Base-by-base conservation (phyloP, 37 sponge, comb jelly and placozoan species). In the Ianthella basta region DNA sequence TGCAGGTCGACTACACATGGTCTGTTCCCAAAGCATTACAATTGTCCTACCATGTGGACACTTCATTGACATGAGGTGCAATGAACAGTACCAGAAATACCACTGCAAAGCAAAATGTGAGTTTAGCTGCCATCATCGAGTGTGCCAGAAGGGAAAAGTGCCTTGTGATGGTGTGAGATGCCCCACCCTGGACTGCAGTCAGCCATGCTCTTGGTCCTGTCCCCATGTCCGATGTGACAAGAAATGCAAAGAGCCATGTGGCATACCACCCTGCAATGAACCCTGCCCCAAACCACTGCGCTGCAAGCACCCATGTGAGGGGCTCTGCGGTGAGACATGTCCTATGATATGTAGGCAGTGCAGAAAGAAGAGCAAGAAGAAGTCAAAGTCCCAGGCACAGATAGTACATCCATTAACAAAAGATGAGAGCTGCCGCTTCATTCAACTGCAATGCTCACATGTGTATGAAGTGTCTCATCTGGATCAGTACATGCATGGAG, bases 251-350 rank as follows among this genome's bases (percentile, higher is more conserved):
- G 95, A 89, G 35, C 56, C 39, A 0, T 94, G 95, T 80, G 82
- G 86, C 23, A 37, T 80, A 54, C 89, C 86, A 18, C 61, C 56
- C 1, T 94, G 95, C 56, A 68, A 89, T 79, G 35, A 91, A 20
- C 82, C 55, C 24, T 94, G 95, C 72, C 44, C 25, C 0, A 87
- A 89, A 35, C 38, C 55, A 19, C 67, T 89, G 37, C 1, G 30
- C 15, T 94, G 95, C 91, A 86, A 83, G 50, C 95, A 94, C 77
- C 72, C 25, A 19, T 94, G 95, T 74, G 50, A 44, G 72, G 90
- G 90, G 21, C 40, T 94, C 23, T 94, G 94, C 86, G 94, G 94
- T 40, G 94, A 94, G 63, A 56, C 68, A 35, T 94, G 94, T 65
- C 72, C 88, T 30, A 81, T 60, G 16, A 44, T 91, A 5, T 94